Percentiles rank a stretch among this genome's conserved stretches.
Evolutionary conservation across 2,888 invertebrate genomes (phyloP).

Genomic region (Netelia fuscicornis): DNA sequence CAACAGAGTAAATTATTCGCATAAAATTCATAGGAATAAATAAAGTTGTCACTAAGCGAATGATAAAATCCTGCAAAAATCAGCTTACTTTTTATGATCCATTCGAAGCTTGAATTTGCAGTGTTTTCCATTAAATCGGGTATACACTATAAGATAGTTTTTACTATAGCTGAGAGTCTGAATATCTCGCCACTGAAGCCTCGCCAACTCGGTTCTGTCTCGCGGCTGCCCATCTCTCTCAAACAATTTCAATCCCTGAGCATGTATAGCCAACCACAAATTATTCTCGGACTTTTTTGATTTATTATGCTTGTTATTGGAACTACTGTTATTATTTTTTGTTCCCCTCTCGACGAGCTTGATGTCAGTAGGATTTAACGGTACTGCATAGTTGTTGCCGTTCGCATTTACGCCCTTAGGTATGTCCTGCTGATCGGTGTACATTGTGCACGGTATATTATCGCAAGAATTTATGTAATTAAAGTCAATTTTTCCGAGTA

Average conservation of each 20-base stretch:
- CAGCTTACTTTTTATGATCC: conserved; percentile 89
- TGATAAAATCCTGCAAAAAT: background rate
- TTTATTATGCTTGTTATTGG: conserved; percentile 71
- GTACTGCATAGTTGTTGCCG: conserved; percentile 71
- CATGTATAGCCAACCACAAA: conserved; percentile 84
- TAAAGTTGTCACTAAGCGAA: background rate
- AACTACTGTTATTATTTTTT: conserved; percentile 73
- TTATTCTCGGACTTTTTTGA: conserved; percentile 81
- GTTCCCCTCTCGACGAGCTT: conserved; percentile 59
- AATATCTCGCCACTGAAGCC: conserved; percentile 90
- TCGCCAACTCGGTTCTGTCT: conserved; percentile 80
- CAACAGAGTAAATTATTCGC: conserved; percentile 73
- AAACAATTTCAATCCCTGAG: conserved; percentile 83
- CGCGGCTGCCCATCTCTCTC: conserved; percentile 81
- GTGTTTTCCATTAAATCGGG: conserved; percentile 87
- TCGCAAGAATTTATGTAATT: conserved; percentile 71
- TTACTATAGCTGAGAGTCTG: conserved; percentile 92
- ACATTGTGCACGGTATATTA: conserved; percentile 71
- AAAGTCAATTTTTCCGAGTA: conserved; percentile 75
- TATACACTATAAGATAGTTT: conserved; percentile 88
- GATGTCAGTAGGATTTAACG: conserved; percentile 47
- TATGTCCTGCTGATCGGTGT: conserved; percentile 72
- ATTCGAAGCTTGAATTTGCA: conserved; percentile 91
- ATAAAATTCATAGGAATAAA: background rate
- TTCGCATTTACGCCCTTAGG: conserved; percentile 44